Evolutionary conservation across 2,888 invertebrate genomes (phyloP), one percentile per base, ranked within the genome.

Genomic region (Keiferia lycopersicella): DNA sequence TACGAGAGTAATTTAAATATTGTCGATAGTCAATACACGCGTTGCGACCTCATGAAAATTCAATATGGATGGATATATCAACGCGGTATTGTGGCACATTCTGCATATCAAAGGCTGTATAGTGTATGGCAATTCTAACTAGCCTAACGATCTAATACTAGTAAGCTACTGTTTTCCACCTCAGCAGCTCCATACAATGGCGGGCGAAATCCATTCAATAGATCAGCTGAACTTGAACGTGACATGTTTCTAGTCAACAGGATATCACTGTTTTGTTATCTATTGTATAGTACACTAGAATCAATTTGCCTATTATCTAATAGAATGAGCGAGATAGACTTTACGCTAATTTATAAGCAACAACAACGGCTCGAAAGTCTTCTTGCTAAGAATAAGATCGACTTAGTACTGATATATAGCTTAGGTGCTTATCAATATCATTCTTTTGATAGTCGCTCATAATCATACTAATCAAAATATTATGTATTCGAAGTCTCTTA

Each of bases 161-260:
- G 16, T 41, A 45, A 16, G 45, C 45, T 45, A n/a, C 45, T 45
- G 45, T 45, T 45, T 45, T 45, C 45, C 45, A 45, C 45, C 45
- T 45, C 45, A 45, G 38, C 38, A 39, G 39, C 34, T 38, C n/a
- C 39, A 20, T n/a, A 58, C 58, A 39, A 38, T 58, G 56, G 56
- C 16, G 7, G 10, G 39, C 48, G 57, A 51, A 56, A 60, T 39
- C 34, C 50, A 51, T 38, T 61, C 53, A 26, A 51, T 41, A 69
- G 67, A 73, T 69, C 67, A 71, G 22, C 20, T 26, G 41, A 41
- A 16, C 41, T 48, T 22, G 45, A 48, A 18, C 60, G 30, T n/a
- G 45, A 39, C 16, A 30, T 1, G 16, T n/a, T 51, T 20, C 12
- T 1, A n/a, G 22, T 51, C 51, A 51, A 51, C 20, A 51, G 45